These are phyloP conservation scores for Trididemnum nubilum DNA, from an alignment of 23 tunicate species.

Conservation along the genomic window DNA sequence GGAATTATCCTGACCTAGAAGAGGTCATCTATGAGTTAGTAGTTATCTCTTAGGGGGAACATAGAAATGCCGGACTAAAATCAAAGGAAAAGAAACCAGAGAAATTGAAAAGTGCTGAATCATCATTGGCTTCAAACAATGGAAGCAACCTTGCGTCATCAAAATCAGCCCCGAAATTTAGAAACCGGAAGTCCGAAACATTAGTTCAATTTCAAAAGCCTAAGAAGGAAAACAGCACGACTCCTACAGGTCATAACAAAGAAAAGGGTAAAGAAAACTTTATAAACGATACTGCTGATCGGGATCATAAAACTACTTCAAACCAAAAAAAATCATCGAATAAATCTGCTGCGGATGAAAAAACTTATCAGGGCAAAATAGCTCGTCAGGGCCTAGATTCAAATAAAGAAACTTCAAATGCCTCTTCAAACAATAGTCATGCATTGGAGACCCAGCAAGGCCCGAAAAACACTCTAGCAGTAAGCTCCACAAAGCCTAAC, in stretches of 20 bases:
- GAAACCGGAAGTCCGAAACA: neutral
- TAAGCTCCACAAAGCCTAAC: too few relatives aligned
- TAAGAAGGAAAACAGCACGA: neutral
- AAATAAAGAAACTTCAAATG: neutral
- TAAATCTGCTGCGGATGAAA: neutral
- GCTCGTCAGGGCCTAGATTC: neutral
- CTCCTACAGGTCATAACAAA: neutral
- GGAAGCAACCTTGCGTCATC: neutral
- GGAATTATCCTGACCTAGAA: conserved; percentile 27
- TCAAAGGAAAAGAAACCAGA: neutral
- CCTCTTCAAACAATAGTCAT: neutral
- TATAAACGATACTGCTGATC: neutral
- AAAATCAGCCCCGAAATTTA: too few relatives aligned
- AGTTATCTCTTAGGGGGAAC: neutral
- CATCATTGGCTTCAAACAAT: neutral
- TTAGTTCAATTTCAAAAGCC: neutral
- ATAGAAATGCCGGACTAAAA: neutral
- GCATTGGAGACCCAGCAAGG: neutral
- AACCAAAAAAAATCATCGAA: neutral
- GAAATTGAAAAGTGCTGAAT: neutral
- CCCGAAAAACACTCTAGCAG: neutral
- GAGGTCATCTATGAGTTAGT: neutral
- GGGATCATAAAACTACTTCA: too few relatives aligned
- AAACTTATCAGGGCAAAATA: neutral
- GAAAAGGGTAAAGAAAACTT: neutral